These are phyloP conservation scores for Oxytorus armatus DNA, from an alignment of 2,888 invertebrate species.

Conservation along the genomic window DNA sequence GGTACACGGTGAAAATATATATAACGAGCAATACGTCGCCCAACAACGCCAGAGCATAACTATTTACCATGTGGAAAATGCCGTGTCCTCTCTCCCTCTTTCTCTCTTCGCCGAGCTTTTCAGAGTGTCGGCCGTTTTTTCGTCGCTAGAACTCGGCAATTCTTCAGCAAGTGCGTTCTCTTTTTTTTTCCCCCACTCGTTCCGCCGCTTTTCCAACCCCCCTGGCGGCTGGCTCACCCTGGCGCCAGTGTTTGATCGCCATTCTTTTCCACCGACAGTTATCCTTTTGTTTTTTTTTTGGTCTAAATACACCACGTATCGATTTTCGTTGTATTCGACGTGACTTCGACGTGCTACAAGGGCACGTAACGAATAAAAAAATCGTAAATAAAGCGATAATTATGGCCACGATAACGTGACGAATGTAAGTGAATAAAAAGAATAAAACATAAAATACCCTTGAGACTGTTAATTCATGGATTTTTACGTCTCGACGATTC, in stretches of 20 bases:
- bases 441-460: no score
- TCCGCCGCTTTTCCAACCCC: slow-evolving; percentile 34
- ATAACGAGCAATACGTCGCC: slow-evolving; percentile 52
- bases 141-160: slow-evolving; percentile 56
- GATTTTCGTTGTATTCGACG: background rate
- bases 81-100: slow-evolving; percentile 5
- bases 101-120: slow-evolving; percentile 42
- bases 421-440: no score
- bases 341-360: no score
- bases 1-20: slow-evolving; percentile 31
- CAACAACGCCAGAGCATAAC: slow-evolving; percentile 37
- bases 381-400: no score
- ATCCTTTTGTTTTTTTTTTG: slow-evolving; percentile 17
- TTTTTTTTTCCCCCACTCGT: slow-evolving; percentile 55
- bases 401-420: no score
- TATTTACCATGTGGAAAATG: slow-evolving; percentile 63
- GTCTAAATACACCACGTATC: slow-evolving; percentile 5
- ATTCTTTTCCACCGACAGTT: slow-evolving; percentile 36
- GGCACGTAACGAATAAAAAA: no score
- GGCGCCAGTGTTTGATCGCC: slow-evolving; percentile 31
- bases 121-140: slow-evolving; percentile 59
- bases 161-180: slow-evolving; percentile 52
- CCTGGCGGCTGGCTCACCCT: background rate
- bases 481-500: no score
- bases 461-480: no score